Evolutionary conservation across 2,797 vertebrate genomes (phyloP), one percentile per base, ranked within the genome.

Genomic region (Telmatherina bonti): DNA sequence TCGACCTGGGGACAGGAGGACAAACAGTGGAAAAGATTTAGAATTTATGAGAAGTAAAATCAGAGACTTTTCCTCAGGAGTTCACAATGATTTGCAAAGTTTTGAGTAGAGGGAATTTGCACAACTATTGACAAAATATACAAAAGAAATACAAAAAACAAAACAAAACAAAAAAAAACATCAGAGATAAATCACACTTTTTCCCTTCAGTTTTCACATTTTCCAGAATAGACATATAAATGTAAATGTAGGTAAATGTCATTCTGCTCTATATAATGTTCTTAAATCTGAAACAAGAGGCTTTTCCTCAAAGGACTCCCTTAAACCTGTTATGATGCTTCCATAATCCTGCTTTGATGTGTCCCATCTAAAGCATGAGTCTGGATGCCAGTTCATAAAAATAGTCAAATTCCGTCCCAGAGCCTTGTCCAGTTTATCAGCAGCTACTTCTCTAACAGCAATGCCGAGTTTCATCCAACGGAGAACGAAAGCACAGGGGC

Each of bases 1-100:
- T 94, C 63, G 94, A 93, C 51, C 95, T 95, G 86, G 38, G 69
- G 72, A 26, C 43, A 66, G 76, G 60, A 72, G 61, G 67, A 30
- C 38, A 79, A 57, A 64, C 30, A 62, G 62, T 33, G 66, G 62
- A 73, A 66, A 43, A 52, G 36, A 69, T 77, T 18, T 65, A 59
- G 56, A 35, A 78, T 53, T 13, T 35, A 0, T 7, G 58, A 67
- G 10, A 6, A 35, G 11, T 26, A 52, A 78, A 36, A 26, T 57
- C 4, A 35, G 51, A 54, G 43, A 58, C 11, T 49, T 67, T 61
- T 62, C 31, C 52, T 57, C 41, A 7, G n/a, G 24, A 52, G 22
- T 35, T 52, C 53, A 70, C n/a, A 24, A 20, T 18, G 7, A 29
- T 54, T 54, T 8, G 15, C 7, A 15, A 27, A 54, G 15, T 53